These are phyloP conservation scores for Cactoblastis cactorum DNA, from an alignment of 2,888 invertebrate species.

Conservation along the genomic window DNA sequence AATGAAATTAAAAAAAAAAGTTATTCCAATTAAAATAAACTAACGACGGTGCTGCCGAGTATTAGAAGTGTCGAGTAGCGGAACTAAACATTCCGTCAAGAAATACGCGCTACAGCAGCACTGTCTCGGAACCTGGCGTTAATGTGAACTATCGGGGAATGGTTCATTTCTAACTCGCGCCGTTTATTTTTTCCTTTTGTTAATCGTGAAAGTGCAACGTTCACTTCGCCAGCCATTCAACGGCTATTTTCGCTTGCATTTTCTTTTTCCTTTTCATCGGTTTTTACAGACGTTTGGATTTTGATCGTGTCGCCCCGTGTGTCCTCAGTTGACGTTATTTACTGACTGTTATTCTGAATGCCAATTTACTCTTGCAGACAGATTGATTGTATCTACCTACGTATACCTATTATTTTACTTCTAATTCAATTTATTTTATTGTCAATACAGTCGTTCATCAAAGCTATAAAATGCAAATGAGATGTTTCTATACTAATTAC, in stretches of 20 bases:
- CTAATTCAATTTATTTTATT: too few relatives aligned
- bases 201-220: slow-evolving; percentile 76
- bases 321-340: slow-evolving; percentile 23
- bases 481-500: slow-evolving; percentile 43
- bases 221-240: slow-evolving; percentile 70
- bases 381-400: background rate
- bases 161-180: slow-evolving; percentile 65
- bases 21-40: background rate
- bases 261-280: slow-evolving; percentile 69
- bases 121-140: slow-evolving; percentile 35
- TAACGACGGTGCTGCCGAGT: slow-evolving; percentile 48
- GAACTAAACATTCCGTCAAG: slow-evolving; percentile 48
- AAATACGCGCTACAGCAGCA: slow-evolving; percentile 42
- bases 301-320: slow-evolving; percentile 58
- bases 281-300: slow-evolving; percentile 55
- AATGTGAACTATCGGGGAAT: slow-evolving; percentile 53
- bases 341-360: slow-evolving; percentile 13
- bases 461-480: slow-evolving; percentile 16
- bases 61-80: slow-evolving; percentile 61
- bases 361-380: background rate
- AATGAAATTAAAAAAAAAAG: slow-evolving; percentile 29
- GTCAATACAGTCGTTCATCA: too few relatives aligned
- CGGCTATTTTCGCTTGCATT: slow-evolving; percentile 63
- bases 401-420: too few relatives aligned
- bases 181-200: slow-evolving; percentile 63